phyloP scores from a whole-genome alignment of 2,113 vertebrate genomes.

The Pseudopipra pipra region DNA sequence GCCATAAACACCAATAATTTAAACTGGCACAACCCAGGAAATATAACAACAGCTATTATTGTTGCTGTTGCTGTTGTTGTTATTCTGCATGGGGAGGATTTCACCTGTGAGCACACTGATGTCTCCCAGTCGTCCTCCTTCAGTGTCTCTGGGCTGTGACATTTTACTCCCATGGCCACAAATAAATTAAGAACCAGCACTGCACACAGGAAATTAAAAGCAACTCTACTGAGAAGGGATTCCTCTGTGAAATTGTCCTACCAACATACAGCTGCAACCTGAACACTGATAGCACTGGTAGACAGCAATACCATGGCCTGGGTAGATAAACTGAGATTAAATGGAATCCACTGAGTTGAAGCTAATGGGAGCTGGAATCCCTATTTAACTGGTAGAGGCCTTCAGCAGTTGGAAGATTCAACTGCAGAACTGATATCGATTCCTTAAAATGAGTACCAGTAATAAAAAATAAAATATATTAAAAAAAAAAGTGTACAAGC shows the following conservation, averaged over 20 bases:
- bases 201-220: not conserved
- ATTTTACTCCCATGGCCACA: not conserved
- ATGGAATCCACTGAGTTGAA: not conserved
- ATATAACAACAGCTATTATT: not conserved
- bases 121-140: not conserved
- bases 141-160: not conserved
- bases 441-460: slow-evolving; percentile 10
- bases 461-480: not conserved
- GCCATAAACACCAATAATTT: not conserved
- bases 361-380: not conserved
- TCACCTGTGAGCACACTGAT: not conserved
- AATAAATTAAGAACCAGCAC: not conserved
- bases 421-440: not conserved
- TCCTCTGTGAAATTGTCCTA: not conserved
- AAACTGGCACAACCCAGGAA: not conserved
- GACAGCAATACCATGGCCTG: not conserved
- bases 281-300: fast-evolving
- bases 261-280: not conserved
- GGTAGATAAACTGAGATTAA: not conserved
- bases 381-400: not conserved
- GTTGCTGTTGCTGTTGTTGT: not conserved
- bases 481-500: not conserved
- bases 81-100: not conserved
- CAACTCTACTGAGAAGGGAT: not conserved
- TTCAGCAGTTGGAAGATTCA: not conserved